A percentile compares a stretch with the other conserved stretches of the same genome.
phyloP scores from a whole-genome alignment of 2,113 vertebrate species.

The Globicephala melas region DNA sequence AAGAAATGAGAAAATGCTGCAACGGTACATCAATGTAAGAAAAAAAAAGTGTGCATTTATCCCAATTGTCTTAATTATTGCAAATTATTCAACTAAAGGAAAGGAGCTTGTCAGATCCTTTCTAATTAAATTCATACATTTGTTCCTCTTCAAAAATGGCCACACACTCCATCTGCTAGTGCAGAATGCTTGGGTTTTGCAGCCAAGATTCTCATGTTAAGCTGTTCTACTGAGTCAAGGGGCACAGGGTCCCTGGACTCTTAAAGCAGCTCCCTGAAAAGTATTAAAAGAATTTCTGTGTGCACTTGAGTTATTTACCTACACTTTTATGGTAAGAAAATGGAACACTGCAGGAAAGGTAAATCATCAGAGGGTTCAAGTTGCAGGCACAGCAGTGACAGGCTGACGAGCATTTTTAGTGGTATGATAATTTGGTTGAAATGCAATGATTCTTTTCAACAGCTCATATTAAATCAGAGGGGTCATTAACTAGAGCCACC shows the following conservation, averaged over 20 bases:
- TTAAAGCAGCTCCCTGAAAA: not conserved
- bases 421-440: constrained; percentile 51
- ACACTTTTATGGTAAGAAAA: constrained; percentile 19
- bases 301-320: constrained; percentile 25
- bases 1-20: not conserved
- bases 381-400: constrained; percentile 7
- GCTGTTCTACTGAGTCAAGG: not conserved
- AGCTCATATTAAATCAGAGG: constrained; percentile 59
- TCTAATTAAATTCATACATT: constrained; percentile 83
- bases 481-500: constrained; percentile 44
- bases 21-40: not conserved
- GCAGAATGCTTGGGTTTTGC: constrained; percentile 78
- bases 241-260: not conserved
- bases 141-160: constrained; percentile 83
- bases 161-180: constrained; percentile 82
- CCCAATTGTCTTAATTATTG: constrained; percentile 45
- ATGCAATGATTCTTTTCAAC: constrained; percentile 62
- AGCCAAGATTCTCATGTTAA: constrained; percentile 75
- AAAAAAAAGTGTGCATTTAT: constrained; percentile 48
- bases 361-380: not conserved
- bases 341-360: not conserved
- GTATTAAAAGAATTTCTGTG: not conserved
- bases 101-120: constrained; percentile 79
- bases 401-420: constrained; percentile 58
- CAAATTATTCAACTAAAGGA: constrained; percentile 74